Conservation (phyloP, 2,888 invertebrate species). For the Adineta ricciae region DNA sequence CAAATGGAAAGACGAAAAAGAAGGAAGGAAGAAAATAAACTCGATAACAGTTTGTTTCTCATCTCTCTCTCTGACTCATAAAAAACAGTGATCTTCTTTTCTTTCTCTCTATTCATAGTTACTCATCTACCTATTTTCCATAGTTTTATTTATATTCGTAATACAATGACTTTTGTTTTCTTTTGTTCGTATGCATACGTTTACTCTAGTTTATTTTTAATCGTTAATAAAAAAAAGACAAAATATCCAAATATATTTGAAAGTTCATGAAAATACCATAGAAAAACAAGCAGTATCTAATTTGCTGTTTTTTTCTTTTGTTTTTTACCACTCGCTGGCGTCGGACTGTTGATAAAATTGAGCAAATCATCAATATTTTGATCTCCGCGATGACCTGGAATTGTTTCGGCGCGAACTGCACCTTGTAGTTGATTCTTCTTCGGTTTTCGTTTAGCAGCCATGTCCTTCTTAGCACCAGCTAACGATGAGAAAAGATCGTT, state of each 20-base stretch:
- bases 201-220: neutral
- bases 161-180: neutral
- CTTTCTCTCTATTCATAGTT: neutral
- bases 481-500: neutral
- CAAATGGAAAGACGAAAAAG: neutral
- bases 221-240: neutral
- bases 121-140: neutral
- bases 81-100: neutral
- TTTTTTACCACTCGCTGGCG: neutral
- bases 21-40: neutral
- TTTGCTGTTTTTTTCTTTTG: neutral
- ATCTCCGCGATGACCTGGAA: slow-evolving; percentile 1
- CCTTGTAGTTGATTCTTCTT: neutral
- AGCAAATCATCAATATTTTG: slow-evolving; percentile 2
- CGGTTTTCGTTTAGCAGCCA: neutral
- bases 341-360: neutral
- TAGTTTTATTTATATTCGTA: neutral
- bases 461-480: neutral
- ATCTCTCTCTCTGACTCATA: no score
- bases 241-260: neutral
- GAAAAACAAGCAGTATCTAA: neutral
- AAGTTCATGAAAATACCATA: neutral
- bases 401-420: neutral
- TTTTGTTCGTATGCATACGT: neutral
- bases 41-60: neutral